Percentiles rank a stretch among this genome's conserved stretches.
These are phyloP conservation scores for Glandiceps talaboti DNA, from an alignment of 53 echinoderm and acorn worm species.

Conservation along the genomic window DNA sequence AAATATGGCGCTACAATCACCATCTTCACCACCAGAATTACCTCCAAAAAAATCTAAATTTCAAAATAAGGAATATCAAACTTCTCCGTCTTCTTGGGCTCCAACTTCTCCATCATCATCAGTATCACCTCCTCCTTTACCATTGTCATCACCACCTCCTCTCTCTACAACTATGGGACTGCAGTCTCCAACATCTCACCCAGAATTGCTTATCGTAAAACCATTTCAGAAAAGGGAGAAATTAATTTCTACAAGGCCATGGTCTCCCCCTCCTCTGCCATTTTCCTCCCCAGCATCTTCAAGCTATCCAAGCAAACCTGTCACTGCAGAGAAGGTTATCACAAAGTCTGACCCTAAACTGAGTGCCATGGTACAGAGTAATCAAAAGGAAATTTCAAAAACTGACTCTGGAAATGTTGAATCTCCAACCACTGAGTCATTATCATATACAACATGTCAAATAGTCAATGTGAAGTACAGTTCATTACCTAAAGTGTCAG, in stretches of 20 bases:
- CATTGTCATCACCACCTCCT: too few relatives aligned
- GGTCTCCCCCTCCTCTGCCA: neutral
- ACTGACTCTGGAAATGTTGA: neutral
- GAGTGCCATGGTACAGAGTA: neutral
- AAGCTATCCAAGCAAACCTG: neutral
- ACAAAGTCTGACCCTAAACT: neutral
- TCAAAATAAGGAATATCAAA: too few relatives aligned
- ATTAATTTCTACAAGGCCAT: too few relatives aligned
- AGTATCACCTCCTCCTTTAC: too few relatives aligned
- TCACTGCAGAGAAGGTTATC: neutral
- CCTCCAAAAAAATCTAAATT: too few relatives aligned
- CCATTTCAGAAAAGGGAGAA: too few relatives aligned
- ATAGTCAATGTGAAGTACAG: neutral
- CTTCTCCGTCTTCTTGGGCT: too few relatives aligned
- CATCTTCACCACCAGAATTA: neutral
- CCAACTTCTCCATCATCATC: too few relatives aligned
- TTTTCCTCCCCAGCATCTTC: neutral
- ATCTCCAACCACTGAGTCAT: neutral
- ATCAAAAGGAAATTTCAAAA: neutral
- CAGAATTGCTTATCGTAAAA: too few relatives aligned
- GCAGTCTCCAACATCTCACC: neutral
- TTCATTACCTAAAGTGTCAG: neutral
- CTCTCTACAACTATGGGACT: too few relatives aligned
- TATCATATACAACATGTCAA: neutral
- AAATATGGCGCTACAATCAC: neutral